A percentile compares a stretch with the other conserved stretches of the same genome.
Evolutionary conservation across 2,888 invertebrate genomes (phyloP).

Genomic region (Isotomurus palustris): DNA sequence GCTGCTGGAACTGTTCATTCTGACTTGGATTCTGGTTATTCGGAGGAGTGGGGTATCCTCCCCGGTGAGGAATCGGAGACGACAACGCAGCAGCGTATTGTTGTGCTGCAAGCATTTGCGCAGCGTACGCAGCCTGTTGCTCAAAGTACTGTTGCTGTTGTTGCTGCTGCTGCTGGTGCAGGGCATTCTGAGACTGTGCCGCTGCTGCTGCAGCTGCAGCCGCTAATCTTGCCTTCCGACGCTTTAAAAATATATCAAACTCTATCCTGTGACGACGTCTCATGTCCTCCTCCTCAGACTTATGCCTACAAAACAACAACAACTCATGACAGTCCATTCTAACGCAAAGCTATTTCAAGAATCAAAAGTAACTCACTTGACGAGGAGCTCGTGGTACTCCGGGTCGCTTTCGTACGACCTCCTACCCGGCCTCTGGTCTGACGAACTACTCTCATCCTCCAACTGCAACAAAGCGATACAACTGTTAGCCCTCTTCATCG

Average conservation of each 20-base stretch:
- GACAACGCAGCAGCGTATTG: not conserved
- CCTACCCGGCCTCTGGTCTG: too few relatives aligned
- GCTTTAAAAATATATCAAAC: slow-evolving; percentile 46
- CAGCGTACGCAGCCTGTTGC: slow-evolving; percentile 13
- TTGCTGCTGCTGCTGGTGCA: slow-evolving; percentile 12
- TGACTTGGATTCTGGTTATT: not conserved
- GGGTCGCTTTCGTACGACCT: slow-evolving; percentile 35
- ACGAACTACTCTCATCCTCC: not conserved
- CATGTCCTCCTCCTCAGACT: slow-evolving; percentile 56
- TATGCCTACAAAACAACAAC: slow-evolving; percentile 50
- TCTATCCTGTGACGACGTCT: slow-evolving; percentile 54
- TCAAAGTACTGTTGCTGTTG: slow-evolving; percentile 17
- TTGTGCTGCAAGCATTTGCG: slow-evolving; percentile 11
- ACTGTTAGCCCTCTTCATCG: not conserved
- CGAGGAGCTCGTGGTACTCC: slow-evolving; percentile 39
- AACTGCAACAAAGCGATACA: not conserved
- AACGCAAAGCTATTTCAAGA: not conserved
- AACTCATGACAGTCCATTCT: not conserved
- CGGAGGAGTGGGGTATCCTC: not conserved
- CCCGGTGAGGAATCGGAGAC: not conserved
- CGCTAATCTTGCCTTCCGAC: slow-evolving; percentile 37
- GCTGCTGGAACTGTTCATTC: not conserved
- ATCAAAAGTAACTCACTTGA: slow-evolving; percentile 28
- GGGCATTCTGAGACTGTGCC: not conserved
- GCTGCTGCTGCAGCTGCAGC: slow-evolving; percentile 21